These are phyloP conservation scores for Apamea epomidion DNA, from an alignment of 2,888 invertebrate species.

Conservation along the genomic window DNA sequence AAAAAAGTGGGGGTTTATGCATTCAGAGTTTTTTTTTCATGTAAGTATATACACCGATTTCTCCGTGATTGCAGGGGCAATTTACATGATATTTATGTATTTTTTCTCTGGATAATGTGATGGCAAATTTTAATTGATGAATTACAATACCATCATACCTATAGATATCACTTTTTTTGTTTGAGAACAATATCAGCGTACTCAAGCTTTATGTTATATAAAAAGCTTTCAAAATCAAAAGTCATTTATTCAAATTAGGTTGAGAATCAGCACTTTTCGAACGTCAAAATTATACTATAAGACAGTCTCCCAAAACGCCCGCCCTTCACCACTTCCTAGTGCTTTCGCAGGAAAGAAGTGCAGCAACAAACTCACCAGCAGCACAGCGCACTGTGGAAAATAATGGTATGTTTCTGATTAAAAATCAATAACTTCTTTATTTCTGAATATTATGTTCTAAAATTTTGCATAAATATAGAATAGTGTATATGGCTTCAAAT, in stretches of 20 bases:
- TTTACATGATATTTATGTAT: background rate
- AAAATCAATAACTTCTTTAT: too few relatives aligned
- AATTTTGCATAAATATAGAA: too few relatives aligned
- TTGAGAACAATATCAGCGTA: background rate
- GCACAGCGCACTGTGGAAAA: too few relatives aligned
- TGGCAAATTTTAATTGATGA: background rate
- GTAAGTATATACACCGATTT: background rate
- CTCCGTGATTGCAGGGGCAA: background rate
- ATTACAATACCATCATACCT: background rate
- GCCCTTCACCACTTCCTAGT: background rate
- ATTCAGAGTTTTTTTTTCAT: background rate
- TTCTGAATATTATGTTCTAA: too few relatives aligned
- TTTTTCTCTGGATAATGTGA: background rate
- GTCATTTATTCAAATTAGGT: background rate
- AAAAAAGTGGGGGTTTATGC: too few relatives aligned
- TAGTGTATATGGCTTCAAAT: too few relatives aligned
- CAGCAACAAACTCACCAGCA: background rate
- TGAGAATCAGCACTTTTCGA: too few relatives aligned
- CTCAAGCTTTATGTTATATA: background rate
- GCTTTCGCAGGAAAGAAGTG: too few relatives aligned
- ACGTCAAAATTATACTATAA: background rate
- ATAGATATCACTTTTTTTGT: background rate
- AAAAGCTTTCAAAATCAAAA: background rate
- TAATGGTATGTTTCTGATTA: too few relatives aligned
- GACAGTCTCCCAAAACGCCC: background rate